phyloP scores from a whole-genome alignment of 1,140 invertebrate genomes.

The Caenorhabditis briggsae region DNA sequence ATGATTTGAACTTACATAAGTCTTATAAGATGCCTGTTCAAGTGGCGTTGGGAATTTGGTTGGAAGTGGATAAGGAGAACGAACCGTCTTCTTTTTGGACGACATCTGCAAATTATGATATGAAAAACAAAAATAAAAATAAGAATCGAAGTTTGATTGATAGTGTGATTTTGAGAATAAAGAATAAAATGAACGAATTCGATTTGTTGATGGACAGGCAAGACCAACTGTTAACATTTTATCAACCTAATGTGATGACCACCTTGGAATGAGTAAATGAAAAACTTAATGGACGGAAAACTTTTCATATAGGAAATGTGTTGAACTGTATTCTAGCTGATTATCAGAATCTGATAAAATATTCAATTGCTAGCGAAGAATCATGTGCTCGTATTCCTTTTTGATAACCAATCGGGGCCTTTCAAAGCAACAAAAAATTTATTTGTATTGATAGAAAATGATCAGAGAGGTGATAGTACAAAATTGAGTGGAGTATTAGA shows the following conservation, averaged over 20 bases:
- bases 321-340: slow-evolving; percentile 17
- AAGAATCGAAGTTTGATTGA: background rate
- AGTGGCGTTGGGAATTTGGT: slow-evolving; percentile 39
- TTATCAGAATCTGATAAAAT: background rate
- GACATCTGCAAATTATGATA: slow-evolving; percentile 29
- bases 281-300: too few relatives aligned
- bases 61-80: slow-evolving; percentile 36
- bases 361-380: background rate
- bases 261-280: background rate
- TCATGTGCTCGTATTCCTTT: slow-evolving; percentile 40
- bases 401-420: too few relatives aligned
- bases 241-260: background rate
- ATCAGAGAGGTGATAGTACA: slow-evolving; percentile 41
- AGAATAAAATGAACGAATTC: background rate
- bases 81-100: slow-evolving; percentile 20
- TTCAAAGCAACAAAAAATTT: slow-evolving; percentile 3
- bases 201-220: background rate
- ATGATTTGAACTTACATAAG: slow-evolving; percentile 55
- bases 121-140: background rate
- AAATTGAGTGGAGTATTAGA: background rate
- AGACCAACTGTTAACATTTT: background rate
- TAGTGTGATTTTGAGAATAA: background rate
- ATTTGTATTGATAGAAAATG: background rate
- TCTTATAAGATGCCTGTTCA: slow-evolving; percentile 47
- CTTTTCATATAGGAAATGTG: background rate